Base-by-base conservation (phyloP, 2,113 vertebrate species). In the Bubalus kerabau region DNA sequence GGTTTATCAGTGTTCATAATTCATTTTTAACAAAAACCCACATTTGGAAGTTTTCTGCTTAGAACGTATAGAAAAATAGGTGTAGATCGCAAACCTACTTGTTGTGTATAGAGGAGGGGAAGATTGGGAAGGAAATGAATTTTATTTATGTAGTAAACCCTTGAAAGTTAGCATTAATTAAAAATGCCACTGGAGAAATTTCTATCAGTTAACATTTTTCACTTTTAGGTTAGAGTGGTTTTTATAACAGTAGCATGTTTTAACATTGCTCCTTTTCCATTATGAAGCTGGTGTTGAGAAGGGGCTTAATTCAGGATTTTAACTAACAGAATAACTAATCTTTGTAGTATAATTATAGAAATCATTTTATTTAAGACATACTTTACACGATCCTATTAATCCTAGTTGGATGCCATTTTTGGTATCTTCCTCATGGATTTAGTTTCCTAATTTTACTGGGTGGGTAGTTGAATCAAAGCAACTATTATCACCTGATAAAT, bases 141-240 rank as follows among this genome's bases (percentile, higher is more conserved):
- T 94, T 91, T 88, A 57, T 71, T 86, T 96, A n/a, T 81, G 17
- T 96, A 92, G 83, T 97, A 97, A 96, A 94, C 56, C 81, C 94
- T 94, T 88, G 88, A 87, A 95, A 93, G 50, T 84, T 94, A 88
- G 91, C 50, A 40, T 88, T 87, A 64, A 64, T 89, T 91, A 56
- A 95, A 97, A 95, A 95, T 82, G 48, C 30, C 88, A 71, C 28
- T 88, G 60, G 67, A 94, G 54, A 94, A 91, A 87, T 19, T 85
- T 60, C 48, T 94, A 91, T 28, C 30, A 9, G 24, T 59, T 89
- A 89, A 21, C 40, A 40, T 82, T 96, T 97, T 94, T 90, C 54
- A 88, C 52, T 32, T 85, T 86, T 96, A 95, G 46, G 2, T 97
- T 80, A 97, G 83, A 90, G 83, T 93, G 88, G 5, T 92, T 56